These are phyloP conservation scores for Thelaira solivaga DNA, from an alignment of 2,888 invertebrate genomes.

Conservation along the genomic window DNA sequence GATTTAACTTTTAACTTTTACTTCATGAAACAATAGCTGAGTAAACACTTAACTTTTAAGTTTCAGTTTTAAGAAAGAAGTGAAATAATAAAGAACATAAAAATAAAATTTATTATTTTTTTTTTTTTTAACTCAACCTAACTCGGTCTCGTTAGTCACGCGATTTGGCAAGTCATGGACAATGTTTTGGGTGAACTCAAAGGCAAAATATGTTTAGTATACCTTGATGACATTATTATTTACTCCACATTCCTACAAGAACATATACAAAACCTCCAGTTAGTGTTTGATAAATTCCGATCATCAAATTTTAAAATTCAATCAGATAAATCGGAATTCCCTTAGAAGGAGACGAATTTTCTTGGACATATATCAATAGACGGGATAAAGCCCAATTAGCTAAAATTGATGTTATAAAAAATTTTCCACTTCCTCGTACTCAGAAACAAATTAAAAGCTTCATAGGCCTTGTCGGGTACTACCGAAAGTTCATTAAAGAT, in stretches of 20 bases:
- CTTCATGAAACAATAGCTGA: no score
- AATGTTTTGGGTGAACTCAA: not conserved
- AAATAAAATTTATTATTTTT: no score
- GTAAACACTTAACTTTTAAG: no score
- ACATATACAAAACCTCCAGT: not conserved
- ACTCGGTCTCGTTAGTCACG: not conserved
- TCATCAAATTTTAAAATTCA: slow-evolving; percentile 12
- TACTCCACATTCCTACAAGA: slow-evolving; percentile 6
- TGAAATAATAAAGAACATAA: no score
- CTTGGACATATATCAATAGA: slow-evolving; percentile 64
- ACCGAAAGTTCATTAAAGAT: slow-evolving; percentile 58
- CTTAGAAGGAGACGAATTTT: not conserved
- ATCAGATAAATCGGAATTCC: slow-evolving; percentile 2
- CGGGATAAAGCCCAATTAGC: slow-evolving; percentile 69
- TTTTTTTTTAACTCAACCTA: not conserved
- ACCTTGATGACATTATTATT: not conserved
- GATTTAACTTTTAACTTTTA: no score
- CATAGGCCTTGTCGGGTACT: slow-evolving; percentile 64
- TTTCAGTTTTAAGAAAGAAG: no score
- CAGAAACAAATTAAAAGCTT: slow-evolving; percentile 67
- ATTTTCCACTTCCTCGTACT: slow-evolving; percentile 63
- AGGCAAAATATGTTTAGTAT: slow-evolving; percentile 4
- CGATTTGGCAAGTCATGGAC: not conserved
- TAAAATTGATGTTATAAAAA: slow-evolving; percentile 65
- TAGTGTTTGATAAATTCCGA: not conserved